These are phyloP conservation scores for Alectura lathami DNA, from an alignment of 2,113 vertebrate species.

Conservation along the genomic window DNA sequence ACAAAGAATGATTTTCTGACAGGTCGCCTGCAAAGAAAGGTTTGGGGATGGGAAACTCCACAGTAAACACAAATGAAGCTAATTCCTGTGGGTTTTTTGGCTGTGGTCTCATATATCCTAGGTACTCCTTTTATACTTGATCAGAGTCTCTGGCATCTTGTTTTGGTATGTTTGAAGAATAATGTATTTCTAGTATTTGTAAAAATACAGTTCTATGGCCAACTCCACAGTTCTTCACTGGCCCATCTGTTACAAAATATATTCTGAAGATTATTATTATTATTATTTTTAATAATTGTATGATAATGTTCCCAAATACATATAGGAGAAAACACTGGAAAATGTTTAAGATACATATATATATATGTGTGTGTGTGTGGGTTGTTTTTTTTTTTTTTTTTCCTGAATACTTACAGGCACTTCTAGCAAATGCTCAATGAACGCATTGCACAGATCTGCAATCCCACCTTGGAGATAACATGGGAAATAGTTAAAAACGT, in stretches of 20 bases:
- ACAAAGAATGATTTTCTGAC: not conserved
- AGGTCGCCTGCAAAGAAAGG: not conserved
- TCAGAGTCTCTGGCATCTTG: not conserved
- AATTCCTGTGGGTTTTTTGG: not conserved
- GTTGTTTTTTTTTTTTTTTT: not conserved
- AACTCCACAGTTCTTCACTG: not conserved
- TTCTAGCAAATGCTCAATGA: not conserved
- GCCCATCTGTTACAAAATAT: not conserved
- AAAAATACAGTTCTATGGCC: not conserved
- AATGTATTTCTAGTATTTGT: not conserved
- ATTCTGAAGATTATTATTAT: not conserved
- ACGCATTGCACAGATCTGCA: not conserved
- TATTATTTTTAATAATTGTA: too few relatives aligned
- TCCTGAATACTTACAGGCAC: not conserved
- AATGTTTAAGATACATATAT: accelerated
- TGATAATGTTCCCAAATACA: not conserved
- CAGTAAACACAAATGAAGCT: not conserved
- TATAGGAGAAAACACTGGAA: not conserved
- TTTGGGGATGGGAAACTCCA: not conserved
- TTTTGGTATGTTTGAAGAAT: not conserved
- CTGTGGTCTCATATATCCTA: not conserved
- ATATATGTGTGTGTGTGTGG: too few relatives aligned
- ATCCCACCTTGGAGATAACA: not conserved
- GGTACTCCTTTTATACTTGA: not conserved
- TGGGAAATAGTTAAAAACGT: not conserved